A percentile compares a stretch with the other conserved stretches of the same genome.
Evolutionary conservation across 2,797 vertebrate genomes (phyloP).

Genomic region (Tragelaphus eurycerus): DNA sequence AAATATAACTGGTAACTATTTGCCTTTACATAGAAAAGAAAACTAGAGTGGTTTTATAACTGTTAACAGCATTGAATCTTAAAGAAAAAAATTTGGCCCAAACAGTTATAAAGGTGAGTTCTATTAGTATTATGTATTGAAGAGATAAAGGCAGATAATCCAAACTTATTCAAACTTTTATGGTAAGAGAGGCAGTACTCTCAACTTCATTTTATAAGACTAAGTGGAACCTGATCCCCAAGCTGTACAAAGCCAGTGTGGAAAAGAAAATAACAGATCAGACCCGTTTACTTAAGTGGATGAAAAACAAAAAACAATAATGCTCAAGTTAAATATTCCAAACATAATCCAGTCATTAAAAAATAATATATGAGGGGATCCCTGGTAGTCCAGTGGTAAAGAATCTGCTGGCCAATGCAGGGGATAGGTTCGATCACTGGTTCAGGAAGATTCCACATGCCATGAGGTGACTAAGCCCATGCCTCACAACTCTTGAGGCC

Average conservation of each 20-base stretch:
- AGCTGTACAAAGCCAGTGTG: background rate
- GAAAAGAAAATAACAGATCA: background rate
- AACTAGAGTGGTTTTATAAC: background rate
- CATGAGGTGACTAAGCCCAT: background rate
- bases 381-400: background rate
- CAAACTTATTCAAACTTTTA: background rate
- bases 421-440: background rate
- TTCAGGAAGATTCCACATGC: background rate
- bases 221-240: background rate
- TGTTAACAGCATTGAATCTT: background rate
- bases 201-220: background rate
- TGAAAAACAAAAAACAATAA: background rate
- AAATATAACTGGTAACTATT: background rate
- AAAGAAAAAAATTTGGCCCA: background rate
- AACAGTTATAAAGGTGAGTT: background rate
- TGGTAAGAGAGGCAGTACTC: background rate
- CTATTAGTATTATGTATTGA: background rate
- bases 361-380: background rate
- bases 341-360: background rate
- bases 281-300: background rate
- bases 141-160: background rate
- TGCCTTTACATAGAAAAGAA: background rate
- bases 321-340: background rate
- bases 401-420: background rate
- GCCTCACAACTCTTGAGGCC: background rate